Evolutionary conservation across 2,797 vertebrate genomes (phyloP).

Genomic region (Potorous gilbertii): DNA sequence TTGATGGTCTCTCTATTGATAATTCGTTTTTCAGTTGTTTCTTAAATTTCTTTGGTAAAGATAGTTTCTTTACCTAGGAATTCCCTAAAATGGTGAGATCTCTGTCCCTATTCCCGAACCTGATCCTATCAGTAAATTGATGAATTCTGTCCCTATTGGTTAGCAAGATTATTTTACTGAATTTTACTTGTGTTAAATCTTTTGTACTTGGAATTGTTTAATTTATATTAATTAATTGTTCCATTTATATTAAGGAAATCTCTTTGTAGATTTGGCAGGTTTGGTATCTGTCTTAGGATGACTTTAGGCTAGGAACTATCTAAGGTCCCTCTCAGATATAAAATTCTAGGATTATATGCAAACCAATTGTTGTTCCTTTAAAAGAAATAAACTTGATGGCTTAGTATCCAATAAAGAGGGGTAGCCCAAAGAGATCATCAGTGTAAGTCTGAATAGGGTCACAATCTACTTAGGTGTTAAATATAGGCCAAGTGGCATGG

Average conservation of each 20-base stretch:
- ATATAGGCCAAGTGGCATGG: neutral
- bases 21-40: neutral
- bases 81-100: neutral
- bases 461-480: neutral
- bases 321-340: neutral
- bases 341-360: neutral
- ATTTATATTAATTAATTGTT: neutral
- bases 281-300: neutral
- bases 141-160: neutral
- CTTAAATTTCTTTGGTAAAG: neutral
- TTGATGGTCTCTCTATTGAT: neutral
- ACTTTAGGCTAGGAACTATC: neutral
- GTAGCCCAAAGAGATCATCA: neutral
- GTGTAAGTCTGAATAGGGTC: neutral
- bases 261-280: neutral
- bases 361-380: neutral
- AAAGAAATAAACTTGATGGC: neutral
- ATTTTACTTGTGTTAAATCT: neutral
- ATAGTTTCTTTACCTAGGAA: neutral
- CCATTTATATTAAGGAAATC: neutral
- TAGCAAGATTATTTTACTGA: neutral
- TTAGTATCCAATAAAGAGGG: neutral
- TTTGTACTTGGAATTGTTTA: neutral
- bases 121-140: neutral
- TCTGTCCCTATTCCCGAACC: neutral